These are phyloP conservation scores for Grus americana DNA, from an alignment of 2,113 vertebrate species.

Conservation along the genomic window DNA sequence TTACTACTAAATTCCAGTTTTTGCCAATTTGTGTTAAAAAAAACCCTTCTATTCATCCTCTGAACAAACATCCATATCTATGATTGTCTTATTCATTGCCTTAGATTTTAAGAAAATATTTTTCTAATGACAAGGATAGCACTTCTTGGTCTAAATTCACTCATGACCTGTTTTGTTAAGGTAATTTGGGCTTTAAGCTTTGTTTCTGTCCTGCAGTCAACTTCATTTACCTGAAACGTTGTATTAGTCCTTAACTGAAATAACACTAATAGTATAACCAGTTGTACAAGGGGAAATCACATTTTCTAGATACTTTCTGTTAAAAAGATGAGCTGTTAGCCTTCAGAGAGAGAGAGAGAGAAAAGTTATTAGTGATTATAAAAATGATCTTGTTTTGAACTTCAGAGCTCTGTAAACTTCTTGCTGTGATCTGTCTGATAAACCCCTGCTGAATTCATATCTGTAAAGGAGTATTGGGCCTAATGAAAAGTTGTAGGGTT, in stretches of 20 bases:
- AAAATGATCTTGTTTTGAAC: background rate
- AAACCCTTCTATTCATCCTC: background rate
- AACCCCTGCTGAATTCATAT: background rate
- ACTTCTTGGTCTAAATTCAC: background rate
- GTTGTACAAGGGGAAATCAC: background rate
- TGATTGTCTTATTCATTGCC: constrained; percentile 32
- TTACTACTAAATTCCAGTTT: background rate
- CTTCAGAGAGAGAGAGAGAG: background rate
- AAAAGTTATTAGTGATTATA: background rate
- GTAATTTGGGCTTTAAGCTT: background rate
- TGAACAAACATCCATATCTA: background rate
- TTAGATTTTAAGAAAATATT: background rate
- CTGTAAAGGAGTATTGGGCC: background rate
- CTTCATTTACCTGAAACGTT: background rate
- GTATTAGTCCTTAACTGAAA: background rate
- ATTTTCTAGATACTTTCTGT: background rate
- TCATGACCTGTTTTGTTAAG: background rate
- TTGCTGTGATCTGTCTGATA: background rate
- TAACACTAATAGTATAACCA: background rate
- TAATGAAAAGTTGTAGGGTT: background rate
- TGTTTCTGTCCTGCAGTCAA: background rate
- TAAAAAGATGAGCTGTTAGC: background rate
- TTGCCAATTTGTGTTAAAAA: background rate
- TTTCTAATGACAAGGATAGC: background rate
- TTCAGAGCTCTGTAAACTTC: background rate